Conservation (phyloP, 2,888 invertebrate species). For the Ennomos fuscantarius region DNA sequence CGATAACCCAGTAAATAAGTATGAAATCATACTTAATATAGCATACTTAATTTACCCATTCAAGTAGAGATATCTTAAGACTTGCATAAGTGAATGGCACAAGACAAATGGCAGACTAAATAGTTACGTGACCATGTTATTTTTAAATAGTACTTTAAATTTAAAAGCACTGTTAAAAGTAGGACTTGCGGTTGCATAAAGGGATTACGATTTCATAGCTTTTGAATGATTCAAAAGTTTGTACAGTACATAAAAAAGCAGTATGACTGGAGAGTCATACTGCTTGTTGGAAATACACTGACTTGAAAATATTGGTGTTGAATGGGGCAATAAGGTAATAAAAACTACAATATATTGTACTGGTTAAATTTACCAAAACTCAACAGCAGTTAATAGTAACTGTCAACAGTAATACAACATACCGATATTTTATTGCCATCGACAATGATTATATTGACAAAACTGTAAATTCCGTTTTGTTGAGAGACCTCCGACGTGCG, state of each 20-base stretch:
- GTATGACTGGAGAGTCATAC: too few relatives aligned
- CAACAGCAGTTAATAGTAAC: slow-evolving; percentile 13
- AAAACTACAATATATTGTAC: too few relatives aligned
- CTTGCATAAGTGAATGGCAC: slow-evolving; percentile 9
- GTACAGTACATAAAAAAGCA: too few relatives aligned
- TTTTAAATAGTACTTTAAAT: background rate
- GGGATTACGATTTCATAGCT: too few relatives aligned
- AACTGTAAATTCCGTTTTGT: slow-evolving; percentile 20
- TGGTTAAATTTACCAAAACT: background rate
- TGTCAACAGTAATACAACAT: slow-evolving; percentile 21
- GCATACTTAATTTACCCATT: background rate
- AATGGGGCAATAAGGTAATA: too few relatives aligned
- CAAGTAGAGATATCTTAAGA: background rate
- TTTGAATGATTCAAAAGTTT: too few relatives aligned
- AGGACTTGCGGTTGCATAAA: background rate
- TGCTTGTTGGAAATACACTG: too few relatives aligned
- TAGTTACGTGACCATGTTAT: background rate
- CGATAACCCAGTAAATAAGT: slow-evolving; percentile 8
- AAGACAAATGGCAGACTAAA: slow-evolving; percentile 4
- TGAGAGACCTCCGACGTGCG: slow-evolving; percentile 23
- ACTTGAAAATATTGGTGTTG: too few relatives aligned
- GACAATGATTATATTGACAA: slow-evolving; percentile 3
- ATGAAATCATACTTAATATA: slow-evolving; percentile 6
- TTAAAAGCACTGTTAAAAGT: background rate
- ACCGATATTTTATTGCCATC: too few relatives aligned